These are phyloP conservation scores for Byasa hedistus DNA, from an alignment of 2,888 invertebrate genomes.

Conservation along the genomic window DNA sequence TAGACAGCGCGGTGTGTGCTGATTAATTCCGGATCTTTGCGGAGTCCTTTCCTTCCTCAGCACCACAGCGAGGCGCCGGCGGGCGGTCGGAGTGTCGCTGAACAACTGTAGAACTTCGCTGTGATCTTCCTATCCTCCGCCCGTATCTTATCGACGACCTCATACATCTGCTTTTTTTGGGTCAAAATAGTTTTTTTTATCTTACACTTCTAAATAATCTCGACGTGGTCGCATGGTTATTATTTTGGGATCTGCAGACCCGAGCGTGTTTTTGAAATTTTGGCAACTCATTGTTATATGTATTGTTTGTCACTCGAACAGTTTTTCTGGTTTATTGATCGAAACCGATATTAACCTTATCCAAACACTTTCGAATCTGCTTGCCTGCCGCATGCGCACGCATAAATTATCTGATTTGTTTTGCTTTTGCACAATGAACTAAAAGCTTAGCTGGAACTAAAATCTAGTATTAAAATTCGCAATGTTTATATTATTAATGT, in stretches of 20 bases:
- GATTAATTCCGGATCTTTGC: conserved; percentile 34
- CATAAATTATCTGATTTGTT: neutral
- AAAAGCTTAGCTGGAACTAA: neutral
- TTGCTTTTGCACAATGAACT: conserved; percentile 8
- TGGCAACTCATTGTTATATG: conserved; percentile 7
- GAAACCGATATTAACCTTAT: conserved; percentile 20
- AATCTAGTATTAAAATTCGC: neutral
- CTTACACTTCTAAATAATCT: conserved; percentile 9
- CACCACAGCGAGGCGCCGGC: conserved; percentile 36
- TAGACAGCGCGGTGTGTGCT: conserved; percentile 17
- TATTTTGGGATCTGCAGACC: neutral
- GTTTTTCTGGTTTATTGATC: conserved; percentile 26
- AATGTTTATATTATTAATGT: neutral
- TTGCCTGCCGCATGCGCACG: neutral
- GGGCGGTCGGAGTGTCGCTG: conserved; percentile 37
- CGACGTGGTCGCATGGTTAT: conserved; percentile 14
- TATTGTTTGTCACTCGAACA: neutral
- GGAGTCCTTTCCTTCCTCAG: conserved; percentile 42
- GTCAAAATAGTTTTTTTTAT: conserved; percentile 15
- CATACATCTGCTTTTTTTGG: conserved; percentile 3
- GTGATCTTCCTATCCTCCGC: conserved; percentile 37
- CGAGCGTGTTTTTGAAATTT: conserved; percentile 18
- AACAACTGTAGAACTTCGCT: conserved; percentile 35
- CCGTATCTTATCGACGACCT: conserved; percentile 17
- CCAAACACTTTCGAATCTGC: conserved; percentile 17